Evolutionary conservation across 2,113 vertebrate species (phyloP).

Genomic region (Chunga burmeisteri): DNA sequence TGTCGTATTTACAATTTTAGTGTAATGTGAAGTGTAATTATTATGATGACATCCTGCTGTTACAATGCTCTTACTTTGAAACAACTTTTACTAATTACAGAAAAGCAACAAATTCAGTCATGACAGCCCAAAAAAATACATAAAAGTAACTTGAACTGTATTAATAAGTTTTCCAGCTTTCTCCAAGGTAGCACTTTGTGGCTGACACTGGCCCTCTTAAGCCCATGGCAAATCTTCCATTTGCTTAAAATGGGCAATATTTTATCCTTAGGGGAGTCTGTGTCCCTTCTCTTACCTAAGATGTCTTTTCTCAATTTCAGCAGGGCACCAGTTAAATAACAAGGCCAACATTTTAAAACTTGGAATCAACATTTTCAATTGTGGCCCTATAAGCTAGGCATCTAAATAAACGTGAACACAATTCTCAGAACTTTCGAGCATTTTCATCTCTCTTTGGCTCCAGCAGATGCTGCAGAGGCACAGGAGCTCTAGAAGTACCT

Average conservation of each 20-base stretch:
- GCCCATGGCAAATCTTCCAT: slow-evolving; percentile 6
- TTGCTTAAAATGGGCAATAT: slow-evolving; percentile 23
- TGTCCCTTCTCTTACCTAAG: slow-evolving; percentile 28
- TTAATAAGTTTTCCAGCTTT: slow-evolving; percentile 1
- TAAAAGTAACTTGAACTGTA: neutral
- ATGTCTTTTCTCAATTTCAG: slow-evolving; percentile 14
- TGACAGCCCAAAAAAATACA: neutral
- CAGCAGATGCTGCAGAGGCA: neutral
- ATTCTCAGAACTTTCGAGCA: neutral
- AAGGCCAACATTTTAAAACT: slow-evolving; percentile 25
- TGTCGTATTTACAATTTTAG: neutral
- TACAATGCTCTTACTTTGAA: neutral
- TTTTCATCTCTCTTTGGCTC: slow-evolving; percentile 62
- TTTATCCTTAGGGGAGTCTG: slow-evolving; percentile 19
- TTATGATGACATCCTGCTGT: neutral
- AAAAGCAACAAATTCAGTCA: neutral
- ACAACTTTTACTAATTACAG: neutral
- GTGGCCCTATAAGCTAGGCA: slow-evolving; percentile 23
- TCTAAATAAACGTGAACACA: neutral
- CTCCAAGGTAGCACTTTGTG: neutral
- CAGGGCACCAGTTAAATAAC: neutral
- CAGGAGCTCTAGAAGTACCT: slow-evolving; percentile 4
- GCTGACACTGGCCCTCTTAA: neutral
- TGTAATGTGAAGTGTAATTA: neutral
- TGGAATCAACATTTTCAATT: slow-evolving; percentile 6